Conservation (phyloP, 2,113 vertebrate genomes). For the Oreamnos americanus region DNA sequence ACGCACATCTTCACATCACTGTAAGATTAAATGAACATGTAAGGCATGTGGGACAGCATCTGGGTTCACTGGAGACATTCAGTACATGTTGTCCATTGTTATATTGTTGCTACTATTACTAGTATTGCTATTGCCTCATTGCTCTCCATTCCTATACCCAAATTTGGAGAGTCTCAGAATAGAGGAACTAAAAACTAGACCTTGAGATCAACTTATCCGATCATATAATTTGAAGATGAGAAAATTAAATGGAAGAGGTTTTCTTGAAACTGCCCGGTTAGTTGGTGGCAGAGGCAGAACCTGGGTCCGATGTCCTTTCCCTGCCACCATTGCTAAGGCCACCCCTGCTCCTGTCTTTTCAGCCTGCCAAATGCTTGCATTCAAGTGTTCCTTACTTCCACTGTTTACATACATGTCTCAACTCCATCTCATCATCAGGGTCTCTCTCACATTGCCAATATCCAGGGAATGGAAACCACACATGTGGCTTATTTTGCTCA, state of each 20-base stretch:
- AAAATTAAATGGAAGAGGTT: neutral
- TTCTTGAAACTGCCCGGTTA: neutral
- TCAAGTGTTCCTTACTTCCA: neutral
- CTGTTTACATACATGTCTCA: neutral
- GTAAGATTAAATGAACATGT: neutral
- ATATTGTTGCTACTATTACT: no score
- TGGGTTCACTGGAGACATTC: neutral
- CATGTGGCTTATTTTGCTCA: neutral
- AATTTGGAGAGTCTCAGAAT: neutral
- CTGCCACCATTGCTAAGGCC: neutral
- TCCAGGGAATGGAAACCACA: neutral
- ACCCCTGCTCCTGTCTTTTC: neutral
- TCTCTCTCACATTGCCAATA: neutral
- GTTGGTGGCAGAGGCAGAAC: neutral
- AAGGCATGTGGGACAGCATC: neutral
- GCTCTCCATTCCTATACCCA: neutral
- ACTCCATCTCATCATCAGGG: neutral
- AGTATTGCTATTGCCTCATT: neutral
- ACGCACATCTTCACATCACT: neutral
- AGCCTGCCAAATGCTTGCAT: neutral
- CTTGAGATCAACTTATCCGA: neutral
- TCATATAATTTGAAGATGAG: neutral
- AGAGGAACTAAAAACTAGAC: neutral
- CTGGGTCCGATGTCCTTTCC: neutral
- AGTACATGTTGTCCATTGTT: rapidly evolving